These are phyloP conservation scores for Meloidogyne exigua DNA, from an alignment of 1,140 invertebrate species.

Conservation along the genomic window DNA sequence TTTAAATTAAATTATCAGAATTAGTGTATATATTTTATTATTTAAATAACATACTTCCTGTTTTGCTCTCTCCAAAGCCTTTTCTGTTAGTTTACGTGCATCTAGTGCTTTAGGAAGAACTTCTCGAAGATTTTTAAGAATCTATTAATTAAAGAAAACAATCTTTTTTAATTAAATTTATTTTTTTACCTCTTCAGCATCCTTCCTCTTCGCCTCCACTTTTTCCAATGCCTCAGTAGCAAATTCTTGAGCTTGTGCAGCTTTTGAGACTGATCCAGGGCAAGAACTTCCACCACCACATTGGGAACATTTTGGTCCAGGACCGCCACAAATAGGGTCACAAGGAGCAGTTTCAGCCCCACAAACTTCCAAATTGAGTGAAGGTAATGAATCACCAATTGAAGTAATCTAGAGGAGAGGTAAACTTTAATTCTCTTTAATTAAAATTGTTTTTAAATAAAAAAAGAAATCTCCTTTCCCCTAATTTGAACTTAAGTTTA, in stretches of 20 bases:
- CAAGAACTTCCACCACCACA: slow-evolving; percentile 61
- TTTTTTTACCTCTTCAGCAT: slow-evolving; percentile 49
- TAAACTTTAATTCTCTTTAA: too few relatives aligned
- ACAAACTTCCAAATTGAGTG: slow-evolving; percentile 57
- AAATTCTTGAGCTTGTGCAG: slow-evolving; percentile 58
- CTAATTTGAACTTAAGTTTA: neutral
- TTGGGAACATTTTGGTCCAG: slow-evolving; percentile 46
- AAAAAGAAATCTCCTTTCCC: too few relatives aligned
- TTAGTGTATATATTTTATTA: neutral
- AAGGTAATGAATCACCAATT: slow-evolving; percentile 47
- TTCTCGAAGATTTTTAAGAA: slow-evolving; percentile 43
- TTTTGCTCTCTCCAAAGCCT: slow-evolving; percentile 28
- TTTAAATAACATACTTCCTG: neutral
- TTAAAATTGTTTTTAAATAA: too few relatives aligned
- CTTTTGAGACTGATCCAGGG: slow-evolving; percentile 60
- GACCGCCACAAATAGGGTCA: slow-evolving; percentile 59
- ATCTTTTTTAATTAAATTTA: neutral
- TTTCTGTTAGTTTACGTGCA: slow-evolving; percentile 23
- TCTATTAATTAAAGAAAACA: neutral
- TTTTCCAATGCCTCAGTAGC: slow-evolving; percentile 57
- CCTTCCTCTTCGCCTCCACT: slow-evolving; percentile 56
- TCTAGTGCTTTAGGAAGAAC: slow-evolving; percentile 37
- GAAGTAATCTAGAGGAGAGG: slow-evolving; percentile 34
- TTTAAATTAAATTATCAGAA: too few relatives aligned
- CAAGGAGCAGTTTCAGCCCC: slow-evolving; percentile 54